Evolutionary conservation across 2,113 vertebrate species (phyloP), one percentile per base, ranked within the genome.

Genomic region (Nematolebias whitei): DNA sequence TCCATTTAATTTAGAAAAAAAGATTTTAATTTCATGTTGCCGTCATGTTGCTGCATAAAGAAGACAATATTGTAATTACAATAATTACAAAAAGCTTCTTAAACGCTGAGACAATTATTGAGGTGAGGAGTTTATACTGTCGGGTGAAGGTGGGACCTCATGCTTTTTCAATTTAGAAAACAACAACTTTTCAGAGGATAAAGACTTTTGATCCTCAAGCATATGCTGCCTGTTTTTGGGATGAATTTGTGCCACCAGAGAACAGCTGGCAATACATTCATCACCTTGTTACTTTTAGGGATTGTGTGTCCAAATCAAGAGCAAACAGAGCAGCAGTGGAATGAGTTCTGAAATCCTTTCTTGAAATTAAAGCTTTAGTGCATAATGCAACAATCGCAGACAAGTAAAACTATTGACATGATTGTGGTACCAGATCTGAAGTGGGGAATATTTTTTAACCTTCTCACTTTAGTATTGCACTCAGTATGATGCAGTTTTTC

Each of bases 21-120:
- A 76, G 80, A 88, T 91, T 92, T 89, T 55, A 79, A 61, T 87
- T 86, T 68, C 45, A 7, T 79, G 78, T 66, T 85, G 79, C 60
- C 52, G 80, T n/a, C n/a, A n/a, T n/a, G 65, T 73, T n/a, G 80
- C 70, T 35, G 76, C 60, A 63, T 68, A 35, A 52, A 74, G 82
- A 82, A 83, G 54, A 89, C 88, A 92, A 92, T 92, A 92, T 90
- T 90, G 88, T 89, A 90, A 92, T 90, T 84, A 90, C 90, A 85
- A 56, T 93, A 94, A 92, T 90, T 84, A 90, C 90, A 85, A 56
- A 93, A 94, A 94, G 88, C 92, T 91, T 74, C 91, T 92, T 93
- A 93, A 50, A 18, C 12, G 71, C 83, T 89, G 88, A 91, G 89
- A 90, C 90, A 90, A 91, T 90, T 91, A 90, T 87, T 86, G 82